phyloP scores from a whole-genome alignment of 2,113 vertebrate genomes.

The Rhagologus leucostigma region DNA sequence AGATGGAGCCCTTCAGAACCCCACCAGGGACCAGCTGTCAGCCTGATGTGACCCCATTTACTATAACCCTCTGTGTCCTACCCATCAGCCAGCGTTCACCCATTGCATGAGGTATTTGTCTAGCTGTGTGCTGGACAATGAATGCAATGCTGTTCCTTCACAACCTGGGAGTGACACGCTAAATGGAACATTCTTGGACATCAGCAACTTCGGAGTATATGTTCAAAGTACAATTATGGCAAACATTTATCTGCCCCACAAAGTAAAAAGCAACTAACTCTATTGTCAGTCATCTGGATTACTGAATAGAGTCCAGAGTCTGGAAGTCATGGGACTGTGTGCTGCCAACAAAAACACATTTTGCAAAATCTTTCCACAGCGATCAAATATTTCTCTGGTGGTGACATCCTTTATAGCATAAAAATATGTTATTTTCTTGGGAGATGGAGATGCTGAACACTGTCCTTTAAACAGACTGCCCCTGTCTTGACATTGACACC shows the following conservation, averaged over 20 bases:
- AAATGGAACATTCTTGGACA: neutral
- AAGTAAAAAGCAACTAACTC: neutral
- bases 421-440: neutral
- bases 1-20: neutral
- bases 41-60: neutral
- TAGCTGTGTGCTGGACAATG: neutral
- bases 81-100: neutral
- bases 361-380: neutral
- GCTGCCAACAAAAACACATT: constrained; percentile 40
- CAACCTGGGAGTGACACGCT: neutral
- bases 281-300: neutral
- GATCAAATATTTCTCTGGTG: neutral
- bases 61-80: neutral
- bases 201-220: neutral
- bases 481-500: neutral
- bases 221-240: constrained; percentile 12
- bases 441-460: neutral
- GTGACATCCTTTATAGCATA: neutral
- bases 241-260: constrained; percentile 23
- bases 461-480: neutral
- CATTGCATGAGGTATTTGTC: neutral
- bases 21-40: neutral
- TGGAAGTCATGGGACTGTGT: neutral
- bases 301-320: constrained; percentile 30
- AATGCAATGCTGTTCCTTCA: neutral